Percentiles rank a stretch among this genome's conserved stretches.
phyloP scores from a whole-genome alignment of 2,888 invertebrate genomes.

The Cataglyphis livida region DNA sequence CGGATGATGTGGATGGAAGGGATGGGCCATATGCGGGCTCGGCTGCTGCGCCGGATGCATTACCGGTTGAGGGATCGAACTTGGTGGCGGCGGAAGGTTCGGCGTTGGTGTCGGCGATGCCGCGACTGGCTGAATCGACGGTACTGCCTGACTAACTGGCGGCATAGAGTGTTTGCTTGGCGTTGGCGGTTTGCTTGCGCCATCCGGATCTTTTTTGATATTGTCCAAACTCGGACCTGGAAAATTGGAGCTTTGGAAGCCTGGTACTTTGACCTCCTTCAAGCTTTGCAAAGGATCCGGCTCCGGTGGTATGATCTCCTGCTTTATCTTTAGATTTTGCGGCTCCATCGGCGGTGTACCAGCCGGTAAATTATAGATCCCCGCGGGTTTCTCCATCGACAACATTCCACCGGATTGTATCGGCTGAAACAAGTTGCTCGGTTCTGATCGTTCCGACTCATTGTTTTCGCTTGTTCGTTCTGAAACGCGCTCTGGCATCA shows the following conservation, averaged over 20 bases:
- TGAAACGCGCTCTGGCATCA: constrained; percentile 62
- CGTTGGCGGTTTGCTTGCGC: constrained; percentile 82
- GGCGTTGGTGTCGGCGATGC: constrained; percentile 83
- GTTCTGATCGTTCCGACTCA: constrained; percentile 77
- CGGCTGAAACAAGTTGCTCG: constrained; percentile 82
- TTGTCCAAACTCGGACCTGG: constrained; percentile 90
- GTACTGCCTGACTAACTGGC: constrained; percentile 72
- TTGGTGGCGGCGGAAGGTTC: constrained; percentile 88
- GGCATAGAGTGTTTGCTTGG: constrained; percentile 82
- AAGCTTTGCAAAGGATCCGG: constrained; percentile 92
- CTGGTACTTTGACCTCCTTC: constrained; percentile 93
- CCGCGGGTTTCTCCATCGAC: constrained; percentile 76
- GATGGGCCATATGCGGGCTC: constrained; percentile 89
- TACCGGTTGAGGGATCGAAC: constrained; percentile 89
- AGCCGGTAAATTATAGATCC: constrained; percentile 78
- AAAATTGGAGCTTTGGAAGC: constrained; percentile 88
- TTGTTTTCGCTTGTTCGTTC: constrained; percentile 69
- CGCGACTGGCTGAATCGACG: constrained; percentile 82
- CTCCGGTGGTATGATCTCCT: constrained; percentile 88
- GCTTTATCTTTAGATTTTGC: constrained; percentile 91
- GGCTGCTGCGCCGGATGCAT: constrained; percentile 92
- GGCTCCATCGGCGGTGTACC: constrained; percentile 87
- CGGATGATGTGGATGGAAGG: constrained; percentile 92
- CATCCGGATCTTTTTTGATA: constrained; percentile 92
- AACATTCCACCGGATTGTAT: constrained; percentile 80